Conservation (phyloP, 2,888 invertebrate species). For the Ceriagrion tenellum region DNA sequence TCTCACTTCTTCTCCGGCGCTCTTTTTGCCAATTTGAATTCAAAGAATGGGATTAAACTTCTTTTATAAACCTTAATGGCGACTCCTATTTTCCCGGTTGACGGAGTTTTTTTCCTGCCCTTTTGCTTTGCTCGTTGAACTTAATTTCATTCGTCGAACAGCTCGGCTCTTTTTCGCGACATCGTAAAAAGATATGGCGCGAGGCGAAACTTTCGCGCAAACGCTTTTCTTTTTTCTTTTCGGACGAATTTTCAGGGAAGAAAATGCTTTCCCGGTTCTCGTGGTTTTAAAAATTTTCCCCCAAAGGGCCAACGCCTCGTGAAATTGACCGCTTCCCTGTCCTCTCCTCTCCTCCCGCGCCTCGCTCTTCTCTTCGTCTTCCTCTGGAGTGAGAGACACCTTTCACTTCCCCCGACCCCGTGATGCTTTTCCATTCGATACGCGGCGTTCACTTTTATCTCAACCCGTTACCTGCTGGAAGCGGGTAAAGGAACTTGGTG, state of each 20-base stretch:
- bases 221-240: not conserved
- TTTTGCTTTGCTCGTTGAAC: not conserved
- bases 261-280: not conserved
- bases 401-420: not conserved
- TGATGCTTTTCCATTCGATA: not conserved
- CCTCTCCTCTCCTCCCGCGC: too few relatives aligned
- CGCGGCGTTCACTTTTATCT: not conserved
- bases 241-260: not conserved
- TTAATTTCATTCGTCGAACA: not conserved
- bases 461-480: not conserved
- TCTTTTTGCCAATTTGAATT: not conserved
- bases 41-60: not conserved
- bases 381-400: not conserved
- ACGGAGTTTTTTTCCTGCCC: not conserved
- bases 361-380: not conserved
- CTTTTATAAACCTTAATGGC: not conserved
- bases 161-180: not conserved
- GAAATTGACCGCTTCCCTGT: not conserved
- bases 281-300: not conserved
- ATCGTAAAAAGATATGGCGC: not conserved
- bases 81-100: not conserved
- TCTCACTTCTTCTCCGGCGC: not conserved
- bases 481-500: not conserved
- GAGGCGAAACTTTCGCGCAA: not conserved
- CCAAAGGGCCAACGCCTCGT: not conserved